Base-by-base conservation (phyloP, 1,140 invertebrate species). In the Drosophila rufa region DNA sequence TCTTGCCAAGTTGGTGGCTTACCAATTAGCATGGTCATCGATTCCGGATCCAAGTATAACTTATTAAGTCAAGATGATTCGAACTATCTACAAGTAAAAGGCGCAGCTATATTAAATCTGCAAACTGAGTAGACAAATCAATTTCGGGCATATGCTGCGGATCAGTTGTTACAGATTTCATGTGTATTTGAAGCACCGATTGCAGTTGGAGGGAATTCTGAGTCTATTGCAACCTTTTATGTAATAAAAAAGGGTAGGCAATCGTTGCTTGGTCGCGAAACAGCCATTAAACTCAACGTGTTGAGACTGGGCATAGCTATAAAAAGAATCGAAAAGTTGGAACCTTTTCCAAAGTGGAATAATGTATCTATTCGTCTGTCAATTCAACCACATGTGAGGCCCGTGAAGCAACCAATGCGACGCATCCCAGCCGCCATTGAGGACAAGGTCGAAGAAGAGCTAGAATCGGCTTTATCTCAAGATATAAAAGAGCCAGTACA, bases 41-140 rank as follows among this genome's bases (percentile, higher is more conserved):
- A 59, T 59, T 59, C 57, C 42, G 40, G 57, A 46, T 45, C 42
- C 27, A 59, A 46, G 42, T 59, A 59, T 33, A 59, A 59, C 57
- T 46, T 56, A n/a, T 56, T 40, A 40, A 56, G 36, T 56, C 53
- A 56, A 25, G 19, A 56, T 56, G 51, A 53, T 36, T 53, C 30
- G 3, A 53, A 19, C 30, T 36, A 53, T 19, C 50, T 53, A 27
- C 25, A 27, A 27, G 25, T 5, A 27, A 27, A 27, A 5, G 25
- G 25, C 25, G 25, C 25, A 27, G 25, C 25, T 27, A 27, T 27
- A 27, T 27, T 27, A 27, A 27, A 27, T 4, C 25, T 27, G 25
- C 25, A 5, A 27, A 27, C 25, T 27, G 27, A 27, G 5, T 27
- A 5, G 27, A 27, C 27, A 27, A 27, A 27, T 27, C 25, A 27